Evolutionary conservation across 92 coral and sea anemone genomes (phyloP), one percentile per base, ranked within the genome.

Genomic region (Palythoa heliodiscus): DNA sequence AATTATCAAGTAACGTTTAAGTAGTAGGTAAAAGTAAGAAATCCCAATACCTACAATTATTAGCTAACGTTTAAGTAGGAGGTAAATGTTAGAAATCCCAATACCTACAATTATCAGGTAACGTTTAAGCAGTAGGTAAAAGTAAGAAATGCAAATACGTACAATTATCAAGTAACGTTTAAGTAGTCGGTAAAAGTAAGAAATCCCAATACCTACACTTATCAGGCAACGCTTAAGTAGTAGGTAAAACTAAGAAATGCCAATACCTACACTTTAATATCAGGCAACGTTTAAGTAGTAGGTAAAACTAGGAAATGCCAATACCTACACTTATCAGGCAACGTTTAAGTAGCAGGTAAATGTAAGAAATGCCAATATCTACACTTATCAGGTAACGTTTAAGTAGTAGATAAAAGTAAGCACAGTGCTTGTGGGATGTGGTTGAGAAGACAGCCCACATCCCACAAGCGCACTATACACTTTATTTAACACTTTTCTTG

Each of bases 301-400:
- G n/a, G n/a, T n/a, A n/a, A n/a, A n/a, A n/a, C n/a, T n/a, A n/a
- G n/a, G n/a, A 88, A 96, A 96, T 67, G 91, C 84, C 68, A 96
- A 76, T 55, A 96, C 98, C 98, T 96, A 78, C 55, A 52, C 37
- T 4, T 8, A 11, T 2, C 29, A 19, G 10, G 37, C 55, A 50
- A 74, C 48, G 22, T 40, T 2, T 39, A 14, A 83, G 48, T 43
- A 43, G n/a, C n/a, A n/a, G n/a, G n/a, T n/a, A n/a, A n/a, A n/a
- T n/a, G n/a, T n/a, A n/a, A n/a, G n/a, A 88, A 96, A 96, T 67
- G 91, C 84, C 68, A 96, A 76, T 55, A 96, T 98, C 98, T 96
- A 78, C 55, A 52, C 37, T 4, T 8, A 11, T 2, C 29, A 19
- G 10, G 37, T 69, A 50, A 74, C 48, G 22, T 40, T 2, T 39